Evolutionary conservation across 2,888 invertebrate genomes (phyloP).

Genomic region (Polyploca ridens): DNA sequence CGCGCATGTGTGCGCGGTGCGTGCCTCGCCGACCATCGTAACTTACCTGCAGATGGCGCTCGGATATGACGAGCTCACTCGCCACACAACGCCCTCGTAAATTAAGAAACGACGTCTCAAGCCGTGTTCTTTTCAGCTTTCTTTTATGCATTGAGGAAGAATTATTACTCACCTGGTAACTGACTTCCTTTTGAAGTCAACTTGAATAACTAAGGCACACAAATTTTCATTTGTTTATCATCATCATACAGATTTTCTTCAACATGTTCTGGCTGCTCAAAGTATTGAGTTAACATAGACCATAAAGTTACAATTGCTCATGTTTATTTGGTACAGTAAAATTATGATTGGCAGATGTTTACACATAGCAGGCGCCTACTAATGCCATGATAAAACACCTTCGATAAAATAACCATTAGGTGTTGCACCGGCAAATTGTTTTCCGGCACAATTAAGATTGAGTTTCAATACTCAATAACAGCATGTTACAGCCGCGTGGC

Average conservation of each 20-base stretch:
- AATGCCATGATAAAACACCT: slow-evolving; percentile 63
- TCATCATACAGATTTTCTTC: neutral
- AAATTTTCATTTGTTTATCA: neutral
- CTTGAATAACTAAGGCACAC: neutral
- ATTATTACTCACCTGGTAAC: slow-evolving; percentile 34
- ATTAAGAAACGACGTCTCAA: slow-evolving; percentile 75
- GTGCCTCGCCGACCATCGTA: slow-evolving; percentile 45
- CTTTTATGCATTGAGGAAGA: slow-evolving; percentile 63
- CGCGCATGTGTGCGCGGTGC: slow-evolving; percentile 62
- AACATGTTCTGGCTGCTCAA: neutral
- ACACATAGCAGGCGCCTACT: slow-evolving; percentile 51
- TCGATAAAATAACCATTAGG: slow-evolving; percentile 60
- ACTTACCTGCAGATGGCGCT: slow-evolving; percentile 79
- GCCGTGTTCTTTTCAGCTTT: slow-evolving; percentile 64
- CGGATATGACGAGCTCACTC: slow-evolving; percentile 61
- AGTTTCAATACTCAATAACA: slow-evolving; percentile 73
- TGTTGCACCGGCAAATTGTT: slow-evolving; percentile 70
- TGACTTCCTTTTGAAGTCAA: neutral
- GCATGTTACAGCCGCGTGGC: slow-evolving; percentile 27
- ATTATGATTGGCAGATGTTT: slow-evolving; percentile 59
- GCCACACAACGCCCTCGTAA: slow-evolving; percentile 77
- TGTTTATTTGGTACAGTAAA: slow-evolving; percentile 14
- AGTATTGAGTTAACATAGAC: neutral
- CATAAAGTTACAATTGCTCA: neutral
- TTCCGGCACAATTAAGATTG: slow-evolving; percentile 78